These are phyloP conservation scores for Ambastaia sidthimunki DNA, from an alignment of 2,797 vertebrate species.

Conservation along the genomic window DNA sequence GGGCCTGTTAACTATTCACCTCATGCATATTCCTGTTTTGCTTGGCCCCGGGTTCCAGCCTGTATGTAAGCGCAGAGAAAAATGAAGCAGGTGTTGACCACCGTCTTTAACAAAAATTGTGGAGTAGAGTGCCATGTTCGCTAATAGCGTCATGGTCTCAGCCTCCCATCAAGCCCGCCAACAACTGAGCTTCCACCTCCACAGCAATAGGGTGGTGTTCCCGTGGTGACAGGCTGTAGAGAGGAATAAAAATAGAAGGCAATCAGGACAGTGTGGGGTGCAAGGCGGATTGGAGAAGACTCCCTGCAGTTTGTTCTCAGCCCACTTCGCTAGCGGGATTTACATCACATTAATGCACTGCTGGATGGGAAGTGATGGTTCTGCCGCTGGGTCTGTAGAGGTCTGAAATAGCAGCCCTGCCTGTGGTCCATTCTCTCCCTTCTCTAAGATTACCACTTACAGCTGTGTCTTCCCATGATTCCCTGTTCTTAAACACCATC, in stretches of 20 bases:
- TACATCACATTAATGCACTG: conserved; percentile 69
- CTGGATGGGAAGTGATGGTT: conserved; percentile 46
- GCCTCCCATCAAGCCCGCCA: conserved; percentile 46
- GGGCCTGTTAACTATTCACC: conserved; percentile 58
- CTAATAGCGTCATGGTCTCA: conserved; percentile 67
- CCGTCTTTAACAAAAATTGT: conserved; percentile 66
- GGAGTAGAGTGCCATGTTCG: conserved; percentile 60
- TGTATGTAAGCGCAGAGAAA: conserved; percentile 52
- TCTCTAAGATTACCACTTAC: conserved; percentile 29
- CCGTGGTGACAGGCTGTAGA: conserved; percentile 82
- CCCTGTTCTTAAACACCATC: not conserved
- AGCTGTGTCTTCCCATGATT: conserved; percentile 36
- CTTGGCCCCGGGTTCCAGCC: conserved; percentile 56
- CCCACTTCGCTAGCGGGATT: conserved; percentile 60
- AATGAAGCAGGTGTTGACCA: conserved; percentile 67
- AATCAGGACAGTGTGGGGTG: conserved; percentile 77
- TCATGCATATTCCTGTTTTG: conserved; percentile 65
- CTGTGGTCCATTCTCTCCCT: conserved; percentile 27
- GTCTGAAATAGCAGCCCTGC: conserved; percentile 27
- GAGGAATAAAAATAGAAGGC: conserved; percentile 87
- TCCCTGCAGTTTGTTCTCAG: conserved; percentile 77
- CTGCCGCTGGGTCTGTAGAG: conserved; percentile 7
- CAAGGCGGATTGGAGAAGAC: conserved; percentile 79
- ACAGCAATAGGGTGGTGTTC: conserved; percentile 73
- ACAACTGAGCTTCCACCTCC: conserved; percentile 68